Conservation (phyloP, 2,888 invertebrate genomes). For the Plebejus argus region DNA sequence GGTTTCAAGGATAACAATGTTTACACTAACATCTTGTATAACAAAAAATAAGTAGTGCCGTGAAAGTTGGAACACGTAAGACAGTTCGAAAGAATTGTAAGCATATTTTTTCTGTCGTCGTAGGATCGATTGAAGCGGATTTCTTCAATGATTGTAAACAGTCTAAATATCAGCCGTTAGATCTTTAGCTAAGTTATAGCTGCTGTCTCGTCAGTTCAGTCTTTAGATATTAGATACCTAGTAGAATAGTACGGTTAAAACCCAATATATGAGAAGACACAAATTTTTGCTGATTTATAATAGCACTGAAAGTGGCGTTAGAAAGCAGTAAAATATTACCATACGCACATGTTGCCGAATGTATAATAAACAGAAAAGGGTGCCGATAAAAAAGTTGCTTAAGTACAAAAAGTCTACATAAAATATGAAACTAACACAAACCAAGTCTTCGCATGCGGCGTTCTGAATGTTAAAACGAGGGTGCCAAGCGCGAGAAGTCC, state of each 20-base stretch:
- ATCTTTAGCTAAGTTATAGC: too few relatives aligned
- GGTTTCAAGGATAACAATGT: too few relatives aligned
- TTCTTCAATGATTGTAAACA: too few relatives aligned
- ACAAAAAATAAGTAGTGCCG: too few relatives aligned
- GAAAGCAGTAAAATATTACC: constrained; percentile 4
- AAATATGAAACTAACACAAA: constrained; percentile 22
- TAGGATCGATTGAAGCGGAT: too few relatives aligned
- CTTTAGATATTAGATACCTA: too few relatives aligned
- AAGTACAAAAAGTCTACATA: constrained; percentile 26
- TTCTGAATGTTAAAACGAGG: constrained; percentile 52
- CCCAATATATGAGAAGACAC: neutral
- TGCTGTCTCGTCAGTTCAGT: too few relatives aligned
- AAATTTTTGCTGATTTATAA: neutral
- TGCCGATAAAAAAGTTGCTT: constrained; percentile 19
- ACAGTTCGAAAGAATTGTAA: too few relatives aligned
- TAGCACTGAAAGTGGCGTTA: neutral
- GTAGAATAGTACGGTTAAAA: neutral
- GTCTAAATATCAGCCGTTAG: too few relatives aligned
- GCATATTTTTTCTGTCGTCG: too few relatives aligned
- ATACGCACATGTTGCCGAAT: constrained; percentile 15
- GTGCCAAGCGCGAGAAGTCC: neutral
- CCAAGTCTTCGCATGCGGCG: constrained; percentile 43
- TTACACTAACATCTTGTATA: too few relatives aligned
- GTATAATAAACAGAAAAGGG: constrained; percentile 11
- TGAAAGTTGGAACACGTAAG: too few relatives aligned